Conservation (phyloP, 1,140 invertebrate species). For the Drosophila dunni region DNA sequence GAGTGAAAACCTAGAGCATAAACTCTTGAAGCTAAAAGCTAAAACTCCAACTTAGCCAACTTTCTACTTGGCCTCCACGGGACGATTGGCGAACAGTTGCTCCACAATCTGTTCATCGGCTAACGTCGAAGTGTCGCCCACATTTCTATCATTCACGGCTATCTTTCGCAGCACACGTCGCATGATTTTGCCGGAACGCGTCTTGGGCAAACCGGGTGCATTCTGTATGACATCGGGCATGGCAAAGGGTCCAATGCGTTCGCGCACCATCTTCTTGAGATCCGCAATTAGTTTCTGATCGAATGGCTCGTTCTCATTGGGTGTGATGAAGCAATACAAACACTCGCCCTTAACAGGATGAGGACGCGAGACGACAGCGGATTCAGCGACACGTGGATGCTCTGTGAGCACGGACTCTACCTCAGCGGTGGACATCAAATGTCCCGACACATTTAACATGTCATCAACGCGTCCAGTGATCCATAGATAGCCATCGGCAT, state of each 20-base stretch:
- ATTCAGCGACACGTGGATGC: constrained; percentile 93
- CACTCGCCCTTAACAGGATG: constrained; percentile 98
- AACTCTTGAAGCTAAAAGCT: constrained; percentile 40
- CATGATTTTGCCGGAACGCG: constrained; percentile 99
- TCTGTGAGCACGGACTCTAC: constrained; percentile 96
- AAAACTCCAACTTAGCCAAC: constrained; percentile 20
- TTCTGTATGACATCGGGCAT: constrained; percentile 97
- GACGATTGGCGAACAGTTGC: constrained; percentile 90
- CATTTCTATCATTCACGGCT: constrained; percentile 93
- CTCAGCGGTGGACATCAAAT: constrained; percentile 98
- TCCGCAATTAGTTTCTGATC: constrained; percentile 90
- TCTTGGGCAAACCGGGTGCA: constrained; percentile 97
- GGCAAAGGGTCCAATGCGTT: constrained; percentile 98
- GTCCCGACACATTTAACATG: constrained; percentile 99
- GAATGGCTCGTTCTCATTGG: constrained; percentile 91
- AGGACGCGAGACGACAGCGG: constrained; percentile 96
- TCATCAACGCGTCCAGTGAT: constrained; percentile 98
- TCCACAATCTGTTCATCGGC: constrained; percentile 95
- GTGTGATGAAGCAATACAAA: constrained; percentile 97
- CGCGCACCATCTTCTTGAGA: constrained; percentile 93
- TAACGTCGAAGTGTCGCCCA: constrained; percentile 97
- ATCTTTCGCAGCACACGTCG: constrained; percentile 96
- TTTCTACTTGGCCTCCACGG: constrained; percentile 84
- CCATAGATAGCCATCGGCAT: constrained; percentile 98
- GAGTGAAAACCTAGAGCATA: background rate